phyloP scores from a whole-genome alignment of 2,797 vertebrate species.

The Vultur gryphus region DNA sequence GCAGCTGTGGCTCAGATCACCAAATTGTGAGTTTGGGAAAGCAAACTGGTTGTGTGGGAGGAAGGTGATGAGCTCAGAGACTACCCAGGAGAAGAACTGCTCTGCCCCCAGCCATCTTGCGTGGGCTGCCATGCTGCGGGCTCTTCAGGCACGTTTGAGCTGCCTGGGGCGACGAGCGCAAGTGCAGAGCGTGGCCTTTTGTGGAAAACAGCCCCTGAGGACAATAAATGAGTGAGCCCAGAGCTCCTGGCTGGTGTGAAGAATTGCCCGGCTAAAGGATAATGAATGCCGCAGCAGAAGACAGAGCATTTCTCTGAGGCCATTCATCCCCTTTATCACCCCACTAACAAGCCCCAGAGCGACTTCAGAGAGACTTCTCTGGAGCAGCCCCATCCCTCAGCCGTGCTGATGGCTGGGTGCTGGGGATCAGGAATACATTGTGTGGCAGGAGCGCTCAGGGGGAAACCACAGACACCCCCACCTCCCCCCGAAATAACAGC shows the following conservation, averaged over 20 bases:
- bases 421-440: background rate
- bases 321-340: slow-evolving; percentile 53
- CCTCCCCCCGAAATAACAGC: background rate
- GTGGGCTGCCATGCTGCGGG: rapidly evolving
- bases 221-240: background rate
- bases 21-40: background rate
- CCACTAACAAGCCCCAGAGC: slow-evolving; percentile 49
- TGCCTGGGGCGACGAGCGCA: background rate
- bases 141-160: background rate
- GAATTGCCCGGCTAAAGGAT: slow-evolving; percentile 9
- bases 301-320: slow-evolving; percentile 44
- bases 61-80: background rate
- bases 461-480: background rate
- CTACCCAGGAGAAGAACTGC: background rate
- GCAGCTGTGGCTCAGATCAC: background rate
- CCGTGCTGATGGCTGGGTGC: background rate
- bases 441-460: rapidly evolving
- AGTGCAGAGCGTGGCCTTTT: background rate
- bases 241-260: slow-evolving; percentile 9
- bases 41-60: background rate
- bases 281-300: slow-evolving; percentile 37
- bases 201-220: background rate
- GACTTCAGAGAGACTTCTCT: background rate
- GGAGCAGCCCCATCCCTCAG: slow-evolving; percentile 26
- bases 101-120: background rate